Percentiles rank a stretch among this genome's conserved stretches.
Evolutionary conservation across 2,113 vertebrate species (phyloP).

Genomic region (Boulengeromyrus knoepffleri): DNA sequence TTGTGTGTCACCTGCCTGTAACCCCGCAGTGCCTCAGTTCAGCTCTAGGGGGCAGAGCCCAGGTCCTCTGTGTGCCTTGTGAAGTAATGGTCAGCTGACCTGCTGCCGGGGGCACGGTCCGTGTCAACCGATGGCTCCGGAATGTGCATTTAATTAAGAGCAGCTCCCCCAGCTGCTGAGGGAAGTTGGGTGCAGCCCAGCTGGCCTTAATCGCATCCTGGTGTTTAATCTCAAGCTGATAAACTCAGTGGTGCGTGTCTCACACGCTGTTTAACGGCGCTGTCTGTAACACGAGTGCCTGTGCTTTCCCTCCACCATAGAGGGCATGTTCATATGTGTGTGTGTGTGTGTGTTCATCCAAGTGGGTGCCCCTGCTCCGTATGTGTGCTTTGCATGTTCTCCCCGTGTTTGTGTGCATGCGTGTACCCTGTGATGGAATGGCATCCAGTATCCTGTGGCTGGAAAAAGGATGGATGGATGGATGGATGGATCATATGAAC

Average conservation of each 20-base stretch:
- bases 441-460: background rate
- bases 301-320: background rate
- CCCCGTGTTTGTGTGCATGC: background rate
- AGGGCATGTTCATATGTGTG: background rate
- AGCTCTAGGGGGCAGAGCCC: background rate
- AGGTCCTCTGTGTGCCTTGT: background rate
- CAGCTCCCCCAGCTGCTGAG: background rate
- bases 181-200: background rate
- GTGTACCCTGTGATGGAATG: background rate
- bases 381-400: background rate
- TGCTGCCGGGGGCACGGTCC: background rate
- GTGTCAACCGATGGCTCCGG: conserved; percentile 13
- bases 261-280: background rate
- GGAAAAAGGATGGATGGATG: background rate
- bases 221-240: background rate
- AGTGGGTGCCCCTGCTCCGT: background rate
- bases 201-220: background rate
- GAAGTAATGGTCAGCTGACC: background rate
- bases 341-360: background rate
- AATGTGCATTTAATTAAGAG: conserved; percentile 25
- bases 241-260: background rate
- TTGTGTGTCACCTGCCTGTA: background rate
- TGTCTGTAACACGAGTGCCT: background rate
- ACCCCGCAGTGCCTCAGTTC: background rate
- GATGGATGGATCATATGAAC: background rate